Percentiles rank a stretch among this genome's conserved stretches.
Evolutionary conservation across 2,888 invertebrate genomes (phyloP).

Genomic region (Sesia bembeciformis): DNA sequence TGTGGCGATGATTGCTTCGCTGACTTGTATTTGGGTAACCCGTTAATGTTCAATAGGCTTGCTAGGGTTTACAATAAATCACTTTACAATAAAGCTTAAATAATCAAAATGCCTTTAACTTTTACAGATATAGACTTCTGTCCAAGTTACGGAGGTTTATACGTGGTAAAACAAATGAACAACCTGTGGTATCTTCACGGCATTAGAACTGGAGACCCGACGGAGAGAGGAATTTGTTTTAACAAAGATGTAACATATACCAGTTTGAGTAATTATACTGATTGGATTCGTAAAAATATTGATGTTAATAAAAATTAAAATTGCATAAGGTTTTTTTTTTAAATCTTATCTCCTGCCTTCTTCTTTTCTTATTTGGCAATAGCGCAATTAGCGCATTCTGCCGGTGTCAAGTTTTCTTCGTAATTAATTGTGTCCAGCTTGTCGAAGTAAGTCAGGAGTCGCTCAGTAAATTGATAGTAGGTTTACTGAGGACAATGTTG

Average conservation of each 20-base stretch:
- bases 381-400: too few species aligned
- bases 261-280: constrained; percentile 16
- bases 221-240: constrained; percentile 32
- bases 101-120: neutral
- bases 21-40: too few species aligned
- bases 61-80: neutral
- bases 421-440: too few species aligned
- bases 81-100: neutral
- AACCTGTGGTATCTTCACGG: constrained; percentile 38
- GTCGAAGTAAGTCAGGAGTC: too few species aligned
- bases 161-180: constrained; percentile 19
- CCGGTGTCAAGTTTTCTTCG: too few species aligned
- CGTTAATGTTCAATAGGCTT: too few species aligned
- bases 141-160: constrained; percentile 53
- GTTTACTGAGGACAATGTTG: too few species aligned
- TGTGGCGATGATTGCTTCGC: neutral
- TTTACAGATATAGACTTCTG: constrained; percentile 46
- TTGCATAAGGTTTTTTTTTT: too few species aligned
- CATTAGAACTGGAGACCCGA: constrained; percentile 34
- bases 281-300: constrained; percentile 18
- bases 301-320: constrained; percentile 1
- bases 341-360: too few species aligned
- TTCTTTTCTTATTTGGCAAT: too few species aligned
- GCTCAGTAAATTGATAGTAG: too few species aligned
- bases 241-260: constrained; percentile 40